phyloP scores from a whole-genome alignment of 1,140 invertebrate genomes.

The Marisa cornuarietis region DNA sequence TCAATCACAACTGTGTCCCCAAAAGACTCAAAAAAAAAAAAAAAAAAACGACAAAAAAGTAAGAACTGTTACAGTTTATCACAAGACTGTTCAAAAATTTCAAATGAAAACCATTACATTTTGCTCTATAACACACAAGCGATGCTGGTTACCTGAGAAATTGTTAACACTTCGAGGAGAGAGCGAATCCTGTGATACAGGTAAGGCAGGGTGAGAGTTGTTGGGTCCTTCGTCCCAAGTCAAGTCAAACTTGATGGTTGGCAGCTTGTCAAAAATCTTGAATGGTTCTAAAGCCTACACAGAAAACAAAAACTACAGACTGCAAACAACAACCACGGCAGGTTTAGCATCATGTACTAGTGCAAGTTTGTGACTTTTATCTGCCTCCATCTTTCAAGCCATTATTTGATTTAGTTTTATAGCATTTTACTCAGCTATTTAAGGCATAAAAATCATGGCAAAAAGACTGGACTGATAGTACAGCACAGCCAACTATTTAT shows the following conservation, averaged over 20 bases:
- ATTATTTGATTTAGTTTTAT: too few species aligned
- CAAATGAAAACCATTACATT: not conserved
- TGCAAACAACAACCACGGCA: too few species aligned
- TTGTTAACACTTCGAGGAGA: slow-evolving; percentile 45
- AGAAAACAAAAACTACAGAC: slow-evolving; percentile 5
- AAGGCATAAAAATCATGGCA: too few species aligned
- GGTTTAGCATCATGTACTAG: too few species aligned
- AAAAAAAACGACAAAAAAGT: not conserved
- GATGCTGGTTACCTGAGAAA: slow-evolving; percentile 24
- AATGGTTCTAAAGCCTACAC: slow-evolving; percentile 53
- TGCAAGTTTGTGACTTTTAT: too few species aligned
- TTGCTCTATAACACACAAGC: slow-evolving; percentile 30
- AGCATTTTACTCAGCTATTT: too few species aligned
- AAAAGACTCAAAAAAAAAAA: not conserved
- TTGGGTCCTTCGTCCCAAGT: slow-evolving; percentile 81
- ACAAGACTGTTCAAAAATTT: not conserved
- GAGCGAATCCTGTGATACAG: slow-evolving; percentile 28
- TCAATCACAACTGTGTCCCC: too few species aligned
- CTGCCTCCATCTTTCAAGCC: too few species aligned
- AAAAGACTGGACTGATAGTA: too few species aligned
- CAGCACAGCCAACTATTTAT: too few species aligned
- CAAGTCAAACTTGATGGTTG: slow-evolving; percentile 84
- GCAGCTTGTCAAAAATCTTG: slow-evolving; percentile 72
- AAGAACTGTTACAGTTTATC: not conserved
- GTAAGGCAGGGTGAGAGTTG: slow-evolving; percentile 70